phyloP scores from a whole-genome alignment of 1,140 invertebrate genomes.

The Atta cephalotes region DNA sequence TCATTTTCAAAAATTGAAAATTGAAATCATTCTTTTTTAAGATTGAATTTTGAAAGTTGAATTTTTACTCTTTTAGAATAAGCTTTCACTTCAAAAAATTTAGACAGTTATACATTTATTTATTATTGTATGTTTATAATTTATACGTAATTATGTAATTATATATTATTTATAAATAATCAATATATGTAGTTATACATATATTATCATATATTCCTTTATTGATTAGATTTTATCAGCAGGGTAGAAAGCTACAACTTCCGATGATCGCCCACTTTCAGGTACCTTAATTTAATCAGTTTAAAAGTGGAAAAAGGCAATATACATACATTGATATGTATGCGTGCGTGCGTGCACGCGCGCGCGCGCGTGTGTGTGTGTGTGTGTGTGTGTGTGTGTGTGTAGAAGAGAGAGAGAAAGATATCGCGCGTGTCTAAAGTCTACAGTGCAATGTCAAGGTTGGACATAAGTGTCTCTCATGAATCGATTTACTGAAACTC shows the following conservation, averaged over 20 bases:
- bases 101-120: not conserved
- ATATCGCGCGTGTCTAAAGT: conserved; percentile 70
- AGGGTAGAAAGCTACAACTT: conserved; percentile 4
- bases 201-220: conserved; percentile 10
- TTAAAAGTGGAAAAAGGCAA: conserved; percentile 73
- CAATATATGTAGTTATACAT: not conserved
- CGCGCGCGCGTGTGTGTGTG: too few relatives aligned
- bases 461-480: conserved; percentile 54
- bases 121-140: conserved; percentile 3
- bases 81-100: too few relatives aligned
- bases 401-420: conserved; percentile 32
- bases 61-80: too few relatives aligned
- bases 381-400: too few relatives aligned
- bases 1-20: too few relatives aligned
- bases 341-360: too few relatives aligned
- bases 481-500: conserved; percentile 57
- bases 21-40: too few relatives aligned
- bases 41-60: too few relatives aligned
- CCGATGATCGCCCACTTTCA: conserved; percentile 18
- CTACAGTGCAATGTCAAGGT: conserved; percentile 70
- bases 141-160: not conserved
- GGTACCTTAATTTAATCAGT: conserved; percentile 73
- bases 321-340: not conserved
- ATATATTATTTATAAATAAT: conserved; percentile 5
- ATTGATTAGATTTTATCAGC: conserved; percentile 17